phyloP scores from a whole-genome alignment of 1,140 invertebrate species.

The Pararge aegeria region DNA sequence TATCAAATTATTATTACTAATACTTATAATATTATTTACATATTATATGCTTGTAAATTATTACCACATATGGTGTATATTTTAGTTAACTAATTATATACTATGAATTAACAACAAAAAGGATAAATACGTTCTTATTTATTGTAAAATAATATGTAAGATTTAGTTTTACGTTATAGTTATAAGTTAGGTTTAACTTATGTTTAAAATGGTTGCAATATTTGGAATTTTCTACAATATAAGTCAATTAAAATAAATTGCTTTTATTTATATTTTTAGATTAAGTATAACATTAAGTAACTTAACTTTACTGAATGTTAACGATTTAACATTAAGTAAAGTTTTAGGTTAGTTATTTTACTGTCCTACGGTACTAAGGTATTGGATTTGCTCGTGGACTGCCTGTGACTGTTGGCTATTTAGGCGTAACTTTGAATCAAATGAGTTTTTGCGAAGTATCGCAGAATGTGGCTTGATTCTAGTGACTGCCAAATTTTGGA shows the following conservation, averaged over 20 bases:
- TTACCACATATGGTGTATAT: conserved; percentile 1
- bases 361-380: too few relatives aligned
- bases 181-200: conserved; percentile 24
- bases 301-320: too few relatives aligned
- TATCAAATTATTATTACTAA: background rate
- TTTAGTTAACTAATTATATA: background rate
- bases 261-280: background rate
- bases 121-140: conserved; percentile 27
- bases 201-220: conserved; percentile 32
- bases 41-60: conserved; percentile 3
- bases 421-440: too few relatives aligned
- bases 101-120: conserved; percentile 1
- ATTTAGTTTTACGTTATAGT: conserved; percentile 20
- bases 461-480: too few relatives aligned
- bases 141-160: conserved; percentile 36
- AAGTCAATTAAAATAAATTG: conserved; percentile 31
- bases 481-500: too few relatives aligned
- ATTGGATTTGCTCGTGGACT: too few relatives aligned
- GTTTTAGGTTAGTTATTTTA: too few relatives aligned
- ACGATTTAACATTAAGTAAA: too few relatives aligned
- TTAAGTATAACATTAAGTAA: too few relatives aligned
- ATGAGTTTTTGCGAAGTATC: too few relatives aligned
- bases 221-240: conserved; percentile 35
- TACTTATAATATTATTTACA: background rate
- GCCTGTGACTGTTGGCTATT: too few relatives aligned